phyloP scores from a whole-genome alignment of 2,797 vertebrate species.

The Lepilemur ruficaudatus region DNA sequence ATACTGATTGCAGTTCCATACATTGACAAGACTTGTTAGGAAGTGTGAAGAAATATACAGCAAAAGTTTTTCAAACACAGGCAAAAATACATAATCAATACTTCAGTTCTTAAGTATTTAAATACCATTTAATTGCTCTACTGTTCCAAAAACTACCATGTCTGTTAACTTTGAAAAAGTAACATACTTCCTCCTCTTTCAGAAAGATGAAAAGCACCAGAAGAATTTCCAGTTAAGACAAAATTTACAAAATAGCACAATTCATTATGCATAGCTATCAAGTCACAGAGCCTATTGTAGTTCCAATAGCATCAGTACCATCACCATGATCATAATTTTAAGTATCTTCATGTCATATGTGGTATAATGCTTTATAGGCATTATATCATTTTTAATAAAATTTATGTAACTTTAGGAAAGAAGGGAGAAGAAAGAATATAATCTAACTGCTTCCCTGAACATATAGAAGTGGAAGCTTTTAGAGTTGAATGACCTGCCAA shows the following conservation, averaged over 20 bases:
- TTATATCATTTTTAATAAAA: not conserved
- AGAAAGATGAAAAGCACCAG: not conserved
- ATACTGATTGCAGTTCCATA: not conserved
- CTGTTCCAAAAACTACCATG: not conserved
- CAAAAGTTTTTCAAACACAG: not conserved
- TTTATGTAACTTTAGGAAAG: not conserved
- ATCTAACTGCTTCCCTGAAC: not conserved
- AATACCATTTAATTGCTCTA: not conserved
- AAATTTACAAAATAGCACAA: not conserved
- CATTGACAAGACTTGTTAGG: not conserved
- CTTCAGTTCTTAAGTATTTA: not conserved
- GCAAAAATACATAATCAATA: not conserved
- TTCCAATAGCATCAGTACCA: not conserved
- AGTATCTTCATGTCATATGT: not conserved
- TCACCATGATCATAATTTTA: not conserved
- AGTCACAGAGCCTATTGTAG: accelerated
- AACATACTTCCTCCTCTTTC: not conserved
- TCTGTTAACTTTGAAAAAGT: not conserved
- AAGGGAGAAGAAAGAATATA: not conserved
- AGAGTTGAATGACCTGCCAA: not conserved
- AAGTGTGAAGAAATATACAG: not conserved
- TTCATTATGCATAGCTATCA: not conserved
- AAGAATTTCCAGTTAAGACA: not conserved
- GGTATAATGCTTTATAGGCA: not conserved
- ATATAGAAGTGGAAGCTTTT: not conserved